These are phyloP conservation scores for Myotis brandtii DNA, from an alignment of 2,113 vertebrate species.

Conservation along the genomic window DNA sequence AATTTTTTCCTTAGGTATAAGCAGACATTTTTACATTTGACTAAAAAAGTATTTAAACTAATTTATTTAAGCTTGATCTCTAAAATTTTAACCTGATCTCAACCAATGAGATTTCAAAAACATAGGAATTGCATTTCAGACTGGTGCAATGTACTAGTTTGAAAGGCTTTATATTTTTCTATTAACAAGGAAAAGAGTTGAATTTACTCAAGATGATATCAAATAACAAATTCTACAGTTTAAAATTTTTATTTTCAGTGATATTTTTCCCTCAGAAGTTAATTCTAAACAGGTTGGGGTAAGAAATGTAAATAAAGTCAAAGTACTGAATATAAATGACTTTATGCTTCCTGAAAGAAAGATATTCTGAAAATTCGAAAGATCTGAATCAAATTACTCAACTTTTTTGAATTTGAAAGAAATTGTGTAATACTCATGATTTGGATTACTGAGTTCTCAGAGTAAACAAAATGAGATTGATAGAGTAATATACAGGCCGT, in stretches of 20 bases:
- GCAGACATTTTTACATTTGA: conserved; percentile 29
- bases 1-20: conserved; percentile 22
- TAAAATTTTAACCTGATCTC: not conserved
- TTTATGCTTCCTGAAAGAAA: not conserved
- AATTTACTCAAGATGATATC: conserved; percentile 37
- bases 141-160: not conserved
- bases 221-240: not conserved
- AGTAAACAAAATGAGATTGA: not conserved
- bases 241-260: not conserved
- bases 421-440: not conserved
- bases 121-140: not conserved
- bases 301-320: not conserved
- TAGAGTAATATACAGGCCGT: not conserved
- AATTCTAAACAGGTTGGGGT: not conserved
- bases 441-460: not conserved
- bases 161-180: conserved; percentile 18
- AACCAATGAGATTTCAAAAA: conserved; percentile 47
- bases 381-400: conserved; percentile 40
- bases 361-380: conserved; percentile 28
- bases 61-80: conserved; percentile 29
- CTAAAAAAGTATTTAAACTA: conserved; percentile 17
- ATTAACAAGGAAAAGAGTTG: conserved; percentile 1
- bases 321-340: conserved; percentile 39
- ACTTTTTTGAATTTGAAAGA: conserved; percentile 32
- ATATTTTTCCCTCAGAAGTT: not conserved